Percentiles rank a stretch among this genome's conserved stretches.
phyloP scores from a whole-genome alignment of 1,140 invertebrate genomes.

The Scaptodrosophila lebanonensis region DNA sequence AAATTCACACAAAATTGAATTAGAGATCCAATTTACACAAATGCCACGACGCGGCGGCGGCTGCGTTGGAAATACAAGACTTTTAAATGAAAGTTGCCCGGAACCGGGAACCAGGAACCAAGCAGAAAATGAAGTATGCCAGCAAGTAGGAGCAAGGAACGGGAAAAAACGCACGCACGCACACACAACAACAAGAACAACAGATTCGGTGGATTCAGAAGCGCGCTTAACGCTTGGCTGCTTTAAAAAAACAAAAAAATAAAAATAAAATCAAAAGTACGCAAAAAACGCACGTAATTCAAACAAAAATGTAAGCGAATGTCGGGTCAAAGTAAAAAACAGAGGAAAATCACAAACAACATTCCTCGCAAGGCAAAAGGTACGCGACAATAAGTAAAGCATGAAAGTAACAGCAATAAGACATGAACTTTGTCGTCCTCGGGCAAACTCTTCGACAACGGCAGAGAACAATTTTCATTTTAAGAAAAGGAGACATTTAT shows the following conservation, averaged over 20 bases:
- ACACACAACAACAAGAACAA: too few species aligned
- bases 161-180: conserved; percentile 56
- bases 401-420: not conserved
- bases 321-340: conserved; percentile 10
- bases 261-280: conserved; percentile 3
- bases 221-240: conserved; percentile 58
- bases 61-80: conserved; percentile 30
- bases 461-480: too few species aligned
- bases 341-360: conserved; percentile 65
- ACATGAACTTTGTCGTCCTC: too few species aligned
- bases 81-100: conserved; percentile 49
- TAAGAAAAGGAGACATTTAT: too few species aligned
- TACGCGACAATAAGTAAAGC: conserved; percentile 4
- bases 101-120: conserved; percentile 16
- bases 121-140: conserved; percentile 6
- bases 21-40: conserved; percentile 67
- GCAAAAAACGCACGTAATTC: conserved; percentile 27
- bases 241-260: conserved; percentile 27
- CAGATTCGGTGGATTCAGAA: too few species aligned
- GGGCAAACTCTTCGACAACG: too few species aligned
- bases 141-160: conserved; percentile 55
- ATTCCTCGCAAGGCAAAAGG: conserved; percentile 49
- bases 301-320: conserved; percentile 33
- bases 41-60: conserved; percentile 31
- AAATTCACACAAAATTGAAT: conserved; percentile 67